Evolutionary conservation across 1,140 invertebrate genomes (phyloP), one percentile per base, ranked within the genome.

Genomic region (Drosophila rhopaloa): DNA sequence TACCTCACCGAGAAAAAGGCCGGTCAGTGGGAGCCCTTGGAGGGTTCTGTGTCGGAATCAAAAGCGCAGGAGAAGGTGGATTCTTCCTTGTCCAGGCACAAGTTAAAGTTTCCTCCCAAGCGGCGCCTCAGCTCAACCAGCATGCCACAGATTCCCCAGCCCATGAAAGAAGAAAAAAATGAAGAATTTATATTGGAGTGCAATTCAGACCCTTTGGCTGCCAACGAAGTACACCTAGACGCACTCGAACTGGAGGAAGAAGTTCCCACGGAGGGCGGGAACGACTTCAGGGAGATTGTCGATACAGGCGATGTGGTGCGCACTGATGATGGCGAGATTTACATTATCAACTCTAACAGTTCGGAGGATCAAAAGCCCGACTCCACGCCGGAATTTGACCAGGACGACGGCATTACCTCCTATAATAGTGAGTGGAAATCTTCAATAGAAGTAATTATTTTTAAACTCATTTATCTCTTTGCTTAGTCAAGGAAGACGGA

Each of bases 401-500:
- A 60, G 24, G 66, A 90, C 9, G 71, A 67, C 29, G 76, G 68
- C 5, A 81, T 79, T 1, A 91, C 88, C 1, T 88, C 88, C 2
- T 91, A 91, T 60, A 88, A 91, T 13, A 91, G 88, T 91, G 10
- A 84, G 80, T 55, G 44, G 11, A 4, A 7, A 46, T 32, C 32
- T 5, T 24, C 10, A 1, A 1, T 0, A 10, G 29, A 16, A 44
- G 0, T 4, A 40, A 8, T 7, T 0, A 4, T 7, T 9, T 19
- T 53, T 38, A 29, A 46, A 13, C 14, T 4, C 24, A 11, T 46
- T 6, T 5, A 38, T 2, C 3, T 13, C 1, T 13, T 32, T 37
- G 62, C 71, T 14, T 29, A 91, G 90, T 91, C 27, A 79, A 74
- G 53, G 90, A 90, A 41, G 76, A 91, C 37, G 90, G 90, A 0